phyloP scores from a whole-genome alignment of 2,888 invertebrate species.

The Thymelicus lineola region DNA sequence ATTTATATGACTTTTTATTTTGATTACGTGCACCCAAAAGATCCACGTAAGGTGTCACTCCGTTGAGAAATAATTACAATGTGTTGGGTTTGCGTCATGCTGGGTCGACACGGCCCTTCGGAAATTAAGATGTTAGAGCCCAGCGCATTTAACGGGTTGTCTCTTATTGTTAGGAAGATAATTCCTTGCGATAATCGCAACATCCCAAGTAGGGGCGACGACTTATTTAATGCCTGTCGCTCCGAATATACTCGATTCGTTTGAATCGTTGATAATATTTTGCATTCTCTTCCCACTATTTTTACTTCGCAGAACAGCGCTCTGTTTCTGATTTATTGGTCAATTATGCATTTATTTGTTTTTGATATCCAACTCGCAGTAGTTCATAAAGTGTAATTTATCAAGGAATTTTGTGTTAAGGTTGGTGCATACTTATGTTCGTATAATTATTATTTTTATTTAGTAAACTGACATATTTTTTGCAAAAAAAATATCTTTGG shows the following conservation, averaged over 20 bases:
- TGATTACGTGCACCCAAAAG: conserved; percentile 48
- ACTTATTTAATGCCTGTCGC: conserved; percentile 82
- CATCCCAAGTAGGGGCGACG: conserved; percentile 63
- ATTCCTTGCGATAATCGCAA: conserved; percentile 72
- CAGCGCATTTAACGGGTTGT: conserved; percentile 65
- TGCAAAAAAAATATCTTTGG: too few relatives aligned
- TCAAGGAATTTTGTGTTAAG: conserved; percentile 6
- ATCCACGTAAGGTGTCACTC: conserved; percentile 72
- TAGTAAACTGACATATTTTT: too few relatives aligned
- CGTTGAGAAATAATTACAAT: conserved; percentile 76
- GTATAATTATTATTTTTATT: too few relatives aligned
- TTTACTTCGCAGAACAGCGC: conserved; percentile 13
- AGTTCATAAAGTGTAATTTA: conserved; percentile 20
- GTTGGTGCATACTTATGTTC: neutral
- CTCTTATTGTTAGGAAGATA: conserved; percentile 72
- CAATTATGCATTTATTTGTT: conserved; percentile 18
- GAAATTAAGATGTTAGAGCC: conserved; percentile 78
- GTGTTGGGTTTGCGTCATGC: conserved; percentile 73
- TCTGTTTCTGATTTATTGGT: conserved; percentile 29
- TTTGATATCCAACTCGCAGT: neutral
- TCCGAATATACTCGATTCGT: conserved; percentile 55
- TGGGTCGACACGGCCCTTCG: conserved; percentile 74
- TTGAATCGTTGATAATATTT: conserved; percentile 34
- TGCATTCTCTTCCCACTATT: conserved; percentile 28
- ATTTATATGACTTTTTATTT: conserved; percentile 36